Base-by-base conservation (phyloP, 2,113 vertebrate genomes). In the Cryptomyrus ogoouensis region DNA sequence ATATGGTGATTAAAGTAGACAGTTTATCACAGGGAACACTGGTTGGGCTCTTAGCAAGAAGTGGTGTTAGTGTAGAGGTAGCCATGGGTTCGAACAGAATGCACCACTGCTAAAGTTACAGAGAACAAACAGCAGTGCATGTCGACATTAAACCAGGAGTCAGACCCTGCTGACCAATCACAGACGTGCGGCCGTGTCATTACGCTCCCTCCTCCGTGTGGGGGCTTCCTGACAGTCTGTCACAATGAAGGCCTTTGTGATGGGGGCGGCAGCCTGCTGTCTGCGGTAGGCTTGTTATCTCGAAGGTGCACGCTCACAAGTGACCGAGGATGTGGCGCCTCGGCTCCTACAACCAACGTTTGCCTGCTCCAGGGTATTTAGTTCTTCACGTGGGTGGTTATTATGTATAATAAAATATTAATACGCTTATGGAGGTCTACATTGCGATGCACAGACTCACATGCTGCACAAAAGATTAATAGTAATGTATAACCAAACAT, bases 231-330 rank as follows among this genome's bases (percentile, higher is more conserved):
- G 66, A 83, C 53, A n/a, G 47, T 17, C 52, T 21, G 50, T 35
- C 42, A 89, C 87, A 44, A 39, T 83, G 91, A 90, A 56, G 13
- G 86, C 58, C 88, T 90, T 91, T 88, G 88, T 90, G 35, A 80
- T 50, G 62, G 87, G 87, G 83, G 87, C 88, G 90, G 89, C 90
- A 91, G 90, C 88, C 89, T 83, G 83, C 62, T 87, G 53, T 77
- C 50, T 46, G 42, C 24, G 42, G 49, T 74, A 49, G 86, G 2
- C 83, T 88, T 70, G 89, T 93, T 89, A 91, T 50, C 87, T 88
- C 19, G 50, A 24, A 87, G 35, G 35, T 19, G 31, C 74, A 8
- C 0, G 35, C 31, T 39, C 35, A 80, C 74, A 42, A 80, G 74
- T 80, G 74, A 42, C 35, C 0, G 17, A 17, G 5, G 15, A 19